A percentile compares a stretch with the other conserved stretches of the same genome.
These are phyloP conservation scores for Autographa pulchrina DNA, from an alignment of 2,888 invertebrate genomes.

Conservation along the genomic window DNA sequence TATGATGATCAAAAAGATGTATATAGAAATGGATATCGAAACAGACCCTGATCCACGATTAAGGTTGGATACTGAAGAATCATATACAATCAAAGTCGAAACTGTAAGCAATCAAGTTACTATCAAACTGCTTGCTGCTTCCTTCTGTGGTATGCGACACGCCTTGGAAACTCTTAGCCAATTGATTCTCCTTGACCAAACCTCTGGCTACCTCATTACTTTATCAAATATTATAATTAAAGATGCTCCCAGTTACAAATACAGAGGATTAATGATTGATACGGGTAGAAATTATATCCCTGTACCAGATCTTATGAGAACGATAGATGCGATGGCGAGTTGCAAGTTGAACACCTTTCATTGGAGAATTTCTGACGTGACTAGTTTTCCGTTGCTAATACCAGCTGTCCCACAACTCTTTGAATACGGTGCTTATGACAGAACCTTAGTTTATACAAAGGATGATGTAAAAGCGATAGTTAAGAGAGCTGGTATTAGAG, in stretches of 20 bases:
- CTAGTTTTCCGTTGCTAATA: conserved; percentile 96
- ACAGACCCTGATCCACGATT: conserved; percentile 88
- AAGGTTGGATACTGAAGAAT: conserved; percentile 92
- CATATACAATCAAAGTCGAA: conserved; percentile 90
- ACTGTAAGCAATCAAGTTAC: conserved; percentile 79
- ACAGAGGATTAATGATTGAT: conserved; percentile 96
- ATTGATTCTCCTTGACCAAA: conserved; percentile 92
- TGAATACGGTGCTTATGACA: conserved; percentile 94
- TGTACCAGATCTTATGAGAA: conserved; percentile 91
- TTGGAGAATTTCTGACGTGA: conserved; percentile 96
- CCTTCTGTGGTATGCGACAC: conserved; percentile 93
- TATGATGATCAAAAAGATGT: conserved; percentile 69
- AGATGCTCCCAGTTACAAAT: conserved; percentile 93
- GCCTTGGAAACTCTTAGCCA: conserved; percentile 93
- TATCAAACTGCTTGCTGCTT: conserved; percentile 88
- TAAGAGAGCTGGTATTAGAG: conserved; percentile 93
- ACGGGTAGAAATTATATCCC: conserved; percentile 96
- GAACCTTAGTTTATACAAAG: conserved; percentile 92
- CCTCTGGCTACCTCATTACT: conserved; percentile 89
- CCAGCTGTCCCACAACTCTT: conserved; percentile 92
- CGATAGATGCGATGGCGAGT: conserved; percentile 95
- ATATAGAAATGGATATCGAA: conserved; percentile 86
- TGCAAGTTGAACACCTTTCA: conserved; percentile 97
- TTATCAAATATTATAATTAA: conserved; percentile 90
- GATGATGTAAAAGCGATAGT: conserved; percentile 92